Evolutionary conservation across 2,797 vertebrate species (phyloP), one percentile per base, ranked within the genome.

Genomic region (Epinephelus coioides): DNA sequence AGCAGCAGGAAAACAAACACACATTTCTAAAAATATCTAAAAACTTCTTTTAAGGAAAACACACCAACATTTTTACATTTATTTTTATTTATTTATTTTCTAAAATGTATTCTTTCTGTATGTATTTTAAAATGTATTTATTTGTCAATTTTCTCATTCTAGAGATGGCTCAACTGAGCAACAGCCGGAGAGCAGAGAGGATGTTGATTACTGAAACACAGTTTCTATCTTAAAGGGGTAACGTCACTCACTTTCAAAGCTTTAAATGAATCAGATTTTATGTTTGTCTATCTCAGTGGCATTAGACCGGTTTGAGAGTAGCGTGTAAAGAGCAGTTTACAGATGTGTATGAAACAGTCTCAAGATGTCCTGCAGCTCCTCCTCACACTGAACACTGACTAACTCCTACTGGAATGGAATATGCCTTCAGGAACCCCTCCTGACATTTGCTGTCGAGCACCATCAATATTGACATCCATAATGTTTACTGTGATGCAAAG

Each of bases 381-480:
- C 55, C 25, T 60, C 25, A 21, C 15, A 54, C 63, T 65, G 40
- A 47, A 19, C 8, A 43, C 30, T 34, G 2, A 59, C 14, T 38
- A 14, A 40, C 53, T 5, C 17, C 14, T 5, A 1, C 19, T 56
- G 51, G 6, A 18, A 10, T 40, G 17, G 17, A 72, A 64, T 1
- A 75, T 34, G 49, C 27, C 73, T 64, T 18, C 27, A 69, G 50
- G 43, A 44, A 38, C 9, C 51, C 19, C 46, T 55, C 51, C 53
- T 87, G 79, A 88, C 86, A 87, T 90, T 89, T 88, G 4, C 40
- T 51, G 4, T 23, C 3, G 65, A 47, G 61, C 62, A 86, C 64
- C 78, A 71, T 89, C 84, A 89, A 84, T 92, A 90, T 92, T 92
- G 84, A 90, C 78, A 90, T 84, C 61, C 76, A 88, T 86, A 91